phyloP scores from a whole-genome alignment of 2,888 invertebrate genomes.

The Lucinisca nassula region DNA sequence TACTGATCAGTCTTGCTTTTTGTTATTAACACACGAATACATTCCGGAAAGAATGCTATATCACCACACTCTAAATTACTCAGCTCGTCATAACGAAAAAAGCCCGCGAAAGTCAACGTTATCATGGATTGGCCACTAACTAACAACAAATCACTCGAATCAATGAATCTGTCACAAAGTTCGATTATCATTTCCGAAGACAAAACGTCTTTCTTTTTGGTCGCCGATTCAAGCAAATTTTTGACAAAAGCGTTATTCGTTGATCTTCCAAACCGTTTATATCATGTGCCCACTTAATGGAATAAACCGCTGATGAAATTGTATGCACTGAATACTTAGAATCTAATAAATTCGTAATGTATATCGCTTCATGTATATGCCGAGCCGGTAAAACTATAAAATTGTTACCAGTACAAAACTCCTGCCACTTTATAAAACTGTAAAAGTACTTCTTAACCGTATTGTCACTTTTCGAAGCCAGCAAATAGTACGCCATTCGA shows the following conservation, averaged over 20 bases:
- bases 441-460: conserved; percentile 39
- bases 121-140: conserved; percentile 56
- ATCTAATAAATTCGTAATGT: conserved; percentile 37
- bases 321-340: conserved; percentile 25
- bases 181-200: conserved; percentile 39
- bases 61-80: background rate
- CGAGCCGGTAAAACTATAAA: conserved; percentile 18
- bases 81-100: conserved; percentile 21
- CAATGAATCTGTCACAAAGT: conserved; percentile 20
- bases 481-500: conserved; percentile 33
- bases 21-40: too few relatives aligned
- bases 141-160: conserved; percentile 22
- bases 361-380: conserved; percentile 40
- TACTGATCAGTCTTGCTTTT: conserved; percentile 70
- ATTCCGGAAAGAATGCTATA: background rate
- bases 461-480: conserved; percentile 41
- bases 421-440: conserved; percentile 52
- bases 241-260: conserved; percentile 48
- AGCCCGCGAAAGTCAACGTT: conserved; percentile 33
- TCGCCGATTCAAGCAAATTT: conserved; percentile 51
- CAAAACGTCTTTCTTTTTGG: conserved; percentile 46
- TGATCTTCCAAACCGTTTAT: conserved; percentile 35
- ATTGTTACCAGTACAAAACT: conserved; percentile 24
- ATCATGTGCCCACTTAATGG: conserved; percentile 56
- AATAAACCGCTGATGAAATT: conserved; percentile 34